Evolutionary conservation across 1,140 invertebrate species (phyloP), one percentile per base, ranked within the genome.

Genomic region (Drosophila lowei): DNA sequence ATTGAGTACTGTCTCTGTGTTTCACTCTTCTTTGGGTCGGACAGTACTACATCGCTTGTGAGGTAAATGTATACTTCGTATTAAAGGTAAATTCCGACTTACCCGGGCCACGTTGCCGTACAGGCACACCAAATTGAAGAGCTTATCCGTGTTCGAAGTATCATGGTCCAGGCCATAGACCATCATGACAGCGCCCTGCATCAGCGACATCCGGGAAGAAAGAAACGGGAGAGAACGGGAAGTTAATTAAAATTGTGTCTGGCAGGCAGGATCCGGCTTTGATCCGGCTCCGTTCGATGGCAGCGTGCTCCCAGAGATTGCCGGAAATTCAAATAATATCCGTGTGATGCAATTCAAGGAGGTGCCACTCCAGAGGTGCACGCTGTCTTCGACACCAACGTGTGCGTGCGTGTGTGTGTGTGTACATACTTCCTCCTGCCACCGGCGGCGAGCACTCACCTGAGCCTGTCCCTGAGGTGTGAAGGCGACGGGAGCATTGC

Each of bases 51-150:
- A 30, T 30, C 6, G 30, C 30, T 34, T 34, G 9, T 11, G 9
- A 0, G 6, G 28, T 28, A 28, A 28, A 18, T 18, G 2, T 28
- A 2, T 7, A 28, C 7, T 7, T 2, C 28, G 6, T 30, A 30
- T 1, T 34, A 11, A 11, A 11, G 11, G 9, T 11, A 11, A 11
- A 34, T 11, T 38, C 0, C 11, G 34, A 92, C 95, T 95, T 92
- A 99, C 98, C 94, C 97, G 95, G 53, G 98, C 95, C 71, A 99
- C 98, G 92, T 99, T 99, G 67, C 99, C 99, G 92, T 99, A 99
- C 41, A 99, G 94, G 93, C 98, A 99, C 92, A 99, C 98, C 57
- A 99, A 93, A 93, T 99, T 99, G 94, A 99, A 99, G n/a, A 99
- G 93, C 89, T 96, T 95, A 92, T 99, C 98, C 68, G 97, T 96